Percentiles rank a stretch among this genome's conserved stretches.
These are phyloP conservation scores for Brachyistius frenatus DNA, from an alignment of 2,113 vertebrate species.

Conservation along the genomic window DNA sequence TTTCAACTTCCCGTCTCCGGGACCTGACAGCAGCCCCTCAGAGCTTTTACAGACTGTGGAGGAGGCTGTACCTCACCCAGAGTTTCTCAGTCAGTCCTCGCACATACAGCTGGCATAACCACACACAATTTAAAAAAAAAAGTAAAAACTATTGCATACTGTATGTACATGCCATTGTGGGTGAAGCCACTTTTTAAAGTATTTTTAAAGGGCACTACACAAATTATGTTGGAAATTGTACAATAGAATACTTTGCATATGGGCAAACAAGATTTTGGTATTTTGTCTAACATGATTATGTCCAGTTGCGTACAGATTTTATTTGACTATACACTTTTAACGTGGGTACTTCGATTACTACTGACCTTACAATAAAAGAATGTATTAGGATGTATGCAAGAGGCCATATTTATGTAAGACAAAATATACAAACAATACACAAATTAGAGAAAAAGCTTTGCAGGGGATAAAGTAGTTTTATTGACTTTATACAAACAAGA, in stretches of 20 bases:
- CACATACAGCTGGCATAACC: slow-evolving; percentile 91
- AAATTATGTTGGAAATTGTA: slow-evolving; percentile 47
- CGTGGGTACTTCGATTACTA: slow-evolving; percentile 7
- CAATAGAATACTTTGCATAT: slow-evolving; percentile 33
- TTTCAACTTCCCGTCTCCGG: slow-evolving; percentile 84
- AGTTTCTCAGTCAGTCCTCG: slow-evolving; percentile 88
- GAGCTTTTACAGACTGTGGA: slow-evolving; percentile 91
- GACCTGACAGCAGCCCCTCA: slow-evolving; percentile 79
- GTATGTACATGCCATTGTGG: slow-evolving; percentile 38
- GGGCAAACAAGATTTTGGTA: slow-evolving; percentile 30
- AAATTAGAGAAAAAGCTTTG: not conserved
- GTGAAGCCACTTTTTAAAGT: slow-evolving; percentile 50
- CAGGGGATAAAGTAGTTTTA: slow-evolving; percentile 15
- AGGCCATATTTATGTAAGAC: slow-evolving; percentile 37
- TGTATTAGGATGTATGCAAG: slow-evolving; percentile 27
- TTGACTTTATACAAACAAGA: slow-evolving; percentile 3
- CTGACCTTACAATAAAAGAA: slow-evolving; percentile 1
- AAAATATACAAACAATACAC: slow-evolving; percentile 32
- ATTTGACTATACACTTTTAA: slow-evolving; percentile 11
- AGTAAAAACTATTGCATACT: slow-evolving; percentile 28
- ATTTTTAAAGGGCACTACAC: slow-evolving; percentile 43
- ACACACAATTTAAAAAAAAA: slow-evolving; percentile 25
- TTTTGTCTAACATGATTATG: slow-evolving; percentile 36
- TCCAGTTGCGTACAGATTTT: slow-evolving; percentile 42
- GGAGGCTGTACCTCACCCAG: slow-evolving; percentile 84